phyloP scores from a whole-genome alignment of 2,113 vertebrate species.

The Lophura nycthemera region DNA sequence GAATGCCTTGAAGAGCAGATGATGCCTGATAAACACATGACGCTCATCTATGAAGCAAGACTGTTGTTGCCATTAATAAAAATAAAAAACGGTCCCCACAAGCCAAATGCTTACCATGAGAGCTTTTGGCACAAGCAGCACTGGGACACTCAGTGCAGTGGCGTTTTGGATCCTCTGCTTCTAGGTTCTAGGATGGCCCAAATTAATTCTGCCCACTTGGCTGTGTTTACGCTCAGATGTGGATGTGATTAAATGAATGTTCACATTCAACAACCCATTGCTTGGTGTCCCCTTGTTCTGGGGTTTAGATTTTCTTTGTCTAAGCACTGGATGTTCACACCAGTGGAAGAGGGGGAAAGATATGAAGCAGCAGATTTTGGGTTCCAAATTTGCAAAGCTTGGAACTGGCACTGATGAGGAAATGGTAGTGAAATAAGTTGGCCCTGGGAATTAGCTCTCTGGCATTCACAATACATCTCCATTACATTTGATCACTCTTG shows the following conservation, averaged over 20 bases:
- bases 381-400: background rate
- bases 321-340: background rate
- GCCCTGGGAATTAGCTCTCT: background rate
- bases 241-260: background rate
- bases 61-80: background rate
- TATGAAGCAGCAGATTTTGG: background rate
- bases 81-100: background rate
- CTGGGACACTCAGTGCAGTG: fast-evolving
- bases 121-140: background rate
- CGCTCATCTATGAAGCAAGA: background rate
- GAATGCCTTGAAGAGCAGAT: background rate
- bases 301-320: background rate
- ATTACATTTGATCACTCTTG: background rate
- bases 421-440: background rate
- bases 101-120: background rate
- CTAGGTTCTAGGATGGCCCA: background rate
- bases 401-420: background rate
- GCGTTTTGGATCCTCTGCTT: background rate
- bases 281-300: background rate
- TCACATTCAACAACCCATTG: fast-evolving
- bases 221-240: background rate
- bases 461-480: background rate
- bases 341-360: background rate
- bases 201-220: background rate
- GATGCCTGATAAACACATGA: background rate